Conservation (phyloP, 2,888 invertebrate species). For the Drosophila pullipes region DNA sequence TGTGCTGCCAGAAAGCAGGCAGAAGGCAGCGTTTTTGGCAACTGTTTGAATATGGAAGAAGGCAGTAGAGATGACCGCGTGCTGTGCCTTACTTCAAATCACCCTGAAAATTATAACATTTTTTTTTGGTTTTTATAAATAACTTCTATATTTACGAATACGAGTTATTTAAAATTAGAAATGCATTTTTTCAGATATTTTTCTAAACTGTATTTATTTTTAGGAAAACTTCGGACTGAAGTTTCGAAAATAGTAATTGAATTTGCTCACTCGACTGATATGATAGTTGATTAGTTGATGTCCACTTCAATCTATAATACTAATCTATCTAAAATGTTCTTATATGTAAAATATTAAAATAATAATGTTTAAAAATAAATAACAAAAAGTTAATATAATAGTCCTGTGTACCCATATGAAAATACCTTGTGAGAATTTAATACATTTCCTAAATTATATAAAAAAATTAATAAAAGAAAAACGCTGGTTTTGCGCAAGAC, state of each 20-base stretch:
- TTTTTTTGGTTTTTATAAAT: neutral
- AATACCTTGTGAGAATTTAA: neutral
- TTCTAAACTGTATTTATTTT: neutral
- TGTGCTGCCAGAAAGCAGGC: constrained; percentile 16
- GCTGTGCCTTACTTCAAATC: neutral
- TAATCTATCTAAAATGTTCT: neutral
- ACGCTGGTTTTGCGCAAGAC: neutral
- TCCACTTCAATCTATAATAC: neutral
- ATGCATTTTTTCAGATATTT: neutral
- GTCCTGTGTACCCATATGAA: neutral
- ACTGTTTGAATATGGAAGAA: constrained; percentile 26
- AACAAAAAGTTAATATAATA: neutral
- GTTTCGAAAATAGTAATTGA: neutral
- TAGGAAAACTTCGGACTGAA: neutral
- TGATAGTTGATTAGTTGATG: neutral
- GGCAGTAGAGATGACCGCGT: constrained; percentile 13
- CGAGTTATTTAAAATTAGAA: neutral
- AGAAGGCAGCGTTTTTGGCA: constrained; percentile 44
- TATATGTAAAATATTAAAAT: neutral
- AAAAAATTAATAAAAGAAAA: neutral
- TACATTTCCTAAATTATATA: neutral
- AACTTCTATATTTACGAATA: too few species aligned
- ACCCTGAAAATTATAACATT: neutral
- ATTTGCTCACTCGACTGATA: neutral
- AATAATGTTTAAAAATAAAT: neutral